phyloP scores from a whole-genome alignment of 1,140 invertebrate genomes.

The Drosophila kurseongensis region DNA sequence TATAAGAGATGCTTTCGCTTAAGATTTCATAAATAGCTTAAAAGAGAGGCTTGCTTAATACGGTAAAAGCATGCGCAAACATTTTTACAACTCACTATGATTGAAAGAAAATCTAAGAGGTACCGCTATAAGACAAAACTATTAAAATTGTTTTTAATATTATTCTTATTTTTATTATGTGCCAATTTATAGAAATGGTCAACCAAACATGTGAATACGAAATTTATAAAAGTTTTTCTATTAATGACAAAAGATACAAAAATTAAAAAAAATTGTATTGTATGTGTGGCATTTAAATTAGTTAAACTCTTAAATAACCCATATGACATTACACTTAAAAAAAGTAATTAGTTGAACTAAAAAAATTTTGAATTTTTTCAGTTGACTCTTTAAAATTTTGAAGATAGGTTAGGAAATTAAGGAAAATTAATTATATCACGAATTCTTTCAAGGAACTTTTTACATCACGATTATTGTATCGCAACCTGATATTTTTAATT shows the following conservation, averaged over 20 bases:
- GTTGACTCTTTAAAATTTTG: no score
- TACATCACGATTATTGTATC: no score
- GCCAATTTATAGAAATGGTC: conserved; percentile 48
- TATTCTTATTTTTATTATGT: conserved; percentile 17
- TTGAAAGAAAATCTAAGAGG: conserved; percentile 73
- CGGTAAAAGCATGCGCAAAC: conserved; percentile 76
- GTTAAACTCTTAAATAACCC: conserved; percentile 8
- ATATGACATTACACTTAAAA: conserved; percentile 14
- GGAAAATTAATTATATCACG: no score
- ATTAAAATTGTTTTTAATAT: conserved; percentile 31
- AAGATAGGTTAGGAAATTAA: no score
- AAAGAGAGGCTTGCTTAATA: conserved; percentile 59
- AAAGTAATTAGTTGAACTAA: no score
- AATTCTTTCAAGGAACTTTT: no score
- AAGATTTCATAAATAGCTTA: conserved; percentile 56
- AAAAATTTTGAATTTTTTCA: no score
- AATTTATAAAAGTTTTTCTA: conserved; percentile 11
- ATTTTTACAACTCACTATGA: conserved; percentile 78
- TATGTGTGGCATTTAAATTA: conserved; percentile 20
- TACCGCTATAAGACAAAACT: conserved; percentile 52
- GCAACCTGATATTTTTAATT: no score
- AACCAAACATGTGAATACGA: conserved; percentile 35
- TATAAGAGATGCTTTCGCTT: conserved; percentile 54
- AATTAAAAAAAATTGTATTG: conserved; percentile 5
- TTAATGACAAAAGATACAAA: conserved; percentile 7